Evolutionary conservation across 2,113 vertebrate species (phyloP).

Genomic region (Strix uralensis): DNA sequence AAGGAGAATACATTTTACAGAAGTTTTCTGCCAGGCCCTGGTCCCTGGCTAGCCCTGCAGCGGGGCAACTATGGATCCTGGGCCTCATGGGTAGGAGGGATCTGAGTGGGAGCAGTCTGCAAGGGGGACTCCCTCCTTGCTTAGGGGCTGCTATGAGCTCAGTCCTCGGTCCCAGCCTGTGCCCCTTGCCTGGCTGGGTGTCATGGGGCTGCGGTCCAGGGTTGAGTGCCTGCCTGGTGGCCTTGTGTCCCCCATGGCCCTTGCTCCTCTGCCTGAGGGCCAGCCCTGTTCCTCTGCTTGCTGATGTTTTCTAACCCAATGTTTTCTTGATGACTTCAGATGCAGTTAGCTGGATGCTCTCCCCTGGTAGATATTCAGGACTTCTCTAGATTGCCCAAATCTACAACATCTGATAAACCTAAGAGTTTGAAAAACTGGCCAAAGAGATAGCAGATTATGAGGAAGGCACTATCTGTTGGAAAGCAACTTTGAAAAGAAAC

Average conservation of each 20-base stretch:
- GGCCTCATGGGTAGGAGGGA: not conserved
- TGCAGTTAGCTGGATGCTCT: not conserved
- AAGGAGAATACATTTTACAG: not conserved
- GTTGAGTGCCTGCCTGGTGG: fast-evolving
- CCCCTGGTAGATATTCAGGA: not conserved
- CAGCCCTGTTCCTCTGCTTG: fast-evolving
- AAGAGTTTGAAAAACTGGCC: not conserved
- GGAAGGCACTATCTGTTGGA: not conserved
- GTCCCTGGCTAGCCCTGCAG: not conserved
- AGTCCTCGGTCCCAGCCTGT: fast-evolving
- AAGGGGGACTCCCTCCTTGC: fast-evolving
- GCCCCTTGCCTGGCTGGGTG: not conserved
- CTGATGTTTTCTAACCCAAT: not conserved
- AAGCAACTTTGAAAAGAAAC: not conserved
- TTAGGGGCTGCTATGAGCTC: not conserved
- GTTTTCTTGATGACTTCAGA: not conserved
- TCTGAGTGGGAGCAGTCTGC: not conserved
- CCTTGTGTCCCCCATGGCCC: too few species aligned
- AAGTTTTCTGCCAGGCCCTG: not conserved
- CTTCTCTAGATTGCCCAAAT: not conserved
- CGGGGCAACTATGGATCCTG: not conserved
- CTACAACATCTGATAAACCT: not conserved
- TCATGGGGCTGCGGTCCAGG: not conserved
- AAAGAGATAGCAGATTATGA: not conserved
- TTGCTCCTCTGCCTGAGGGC: not conserved